Percentiles rank a stretch among this genome's conserved stretches.
Evolutionary conservation across 2,113 vertebrate genomes (phyloP).

Genomic region (Semnornis frantzii): DNA sequence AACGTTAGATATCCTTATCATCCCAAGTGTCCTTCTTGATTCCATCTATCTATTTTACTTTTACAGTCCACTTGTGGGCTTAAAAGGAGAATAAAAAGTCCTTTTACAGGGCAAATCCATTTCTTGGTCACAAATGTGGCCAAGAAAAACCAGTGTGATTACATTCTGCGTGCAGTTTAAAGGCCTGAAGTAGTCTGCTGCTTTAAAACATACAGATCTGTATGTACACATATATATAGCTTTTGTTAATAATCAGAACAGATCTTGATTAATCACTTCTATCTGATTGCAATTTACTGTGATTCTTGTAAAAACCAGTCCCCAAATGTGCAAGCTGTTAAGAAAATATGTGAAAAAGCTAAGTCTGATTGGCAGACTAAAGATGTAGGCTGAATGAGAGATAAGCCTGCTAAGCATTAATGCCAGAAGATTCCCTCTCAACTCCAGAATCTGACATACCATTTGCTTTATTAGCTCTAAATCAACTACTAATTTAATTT

Average conservation of each 20-base stretch:
- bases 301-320: not conserved
- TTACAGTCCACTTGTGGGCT: not conserved
- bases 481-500: not conserved
- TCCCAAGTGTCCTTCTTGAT: not conserved
- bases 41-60: not conserved
- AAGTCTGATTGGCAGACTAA: constrained; percentile 9
- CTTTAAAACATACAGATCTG: not conserved
- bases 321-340: constrained; percentile 9
- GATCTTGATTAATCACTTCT: not conserved
- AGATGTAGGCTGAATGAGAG: not conserved
- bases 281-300: not conserved
- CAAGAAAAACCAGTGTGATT: not conserved
- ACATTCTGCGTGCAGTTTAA: not conserved
- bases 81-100: not conserved
- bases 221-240: not conserved
- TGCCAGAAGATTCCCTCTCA: not conserved
- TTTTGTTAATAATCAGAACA: not conserved
- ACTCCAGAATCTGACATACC: not conserved
- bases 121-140: not conserved
- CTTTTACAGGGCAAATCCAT: not conserved
- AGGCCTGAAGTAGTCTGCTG: not conserved
- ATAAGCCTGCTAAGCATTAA: not conserved
- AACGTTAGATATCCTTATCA: not conserved
- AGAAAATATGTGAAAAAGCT: constrained; percentile 1
- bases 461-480: not conserved